phyloP scores from a whole-genome alignment of 1,140 invertebrate species.

The silkworm (Bombyx mori) region DNA sequence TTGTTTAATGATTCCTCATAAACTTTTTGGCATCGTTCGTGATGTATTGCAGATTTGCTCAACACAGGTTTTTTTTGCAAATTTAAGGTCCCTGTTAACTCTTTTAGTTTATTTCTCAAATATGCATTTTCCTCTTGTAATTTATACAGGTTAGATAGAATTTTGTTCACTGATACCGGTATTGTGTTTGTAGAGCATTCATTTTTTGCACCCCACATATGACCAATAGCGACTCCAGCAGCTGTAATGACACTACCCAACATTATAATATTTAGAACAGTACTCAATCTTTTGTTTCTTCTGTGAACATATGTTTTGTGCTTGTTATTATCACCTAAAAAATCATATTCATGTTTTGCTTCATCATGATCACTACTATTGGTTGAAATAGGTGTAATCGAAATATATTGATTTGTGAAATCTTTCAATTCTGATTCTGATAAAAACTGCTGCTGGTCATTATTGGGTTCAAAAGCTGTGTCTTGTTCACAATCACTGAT shows the following conservation, averaged over 20 bases:
- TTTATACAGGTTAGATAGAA: slow-evolving; percentile 64
- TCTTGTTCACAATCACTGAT: slow-evolving; percentile 57
- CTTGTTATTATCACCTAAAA: slow-evolving; percentile 43
- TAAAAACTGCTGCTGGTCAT: slow-evolving; percentile 21
- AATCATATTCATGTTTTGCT: slow-evolving; percentile 32
- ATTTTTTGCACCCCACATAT: slow-evolving; percentile 66
- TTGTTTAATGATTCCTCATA: slow-evolving; percentile 55
- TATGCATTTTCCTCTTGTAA: slow-evolving; percentile 65
- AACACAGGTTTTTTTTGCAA: slow-evolving; percentile 30
- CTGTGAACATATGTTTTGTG: slow-evolving; percentile 65
- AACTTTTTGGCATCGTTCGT: slow-evolving; percentile 49
- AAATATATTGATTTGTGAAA: slow-evolving; percentile 25
- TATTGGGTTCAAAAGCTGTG: slow-evolving; percentile 25
- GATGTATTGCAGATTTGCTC: slow-evolving; percentile 19
- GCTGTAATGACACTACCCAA: slow-evolving; percentile 63
- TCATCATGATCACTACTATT: slow-evolving; percentile 24
- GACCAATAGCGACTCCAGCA: slow-evolving; percentile 61
- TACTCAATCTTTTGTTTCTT: slow-evolving; percentile 63
- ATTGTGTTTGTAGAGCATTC: slow-evolving; percentile 48
- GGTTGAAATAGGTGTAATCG: slow-evolving; percentile 19
- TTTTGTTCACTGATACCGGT: slow-evolving; percentile 53
- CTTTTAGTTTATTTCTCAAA: slow-evolving; percentile 55
- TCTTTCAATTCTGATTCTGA: slow-evolving; percentile 26
- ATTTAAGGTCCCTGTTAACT: slow-evolving; percentile 38
- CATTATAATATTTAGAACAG: slow-evolving; percentile 60